Base-by-base conservation (phyloP, 2,113 vertebrate species). In the Heliornis fulica region DNA sequence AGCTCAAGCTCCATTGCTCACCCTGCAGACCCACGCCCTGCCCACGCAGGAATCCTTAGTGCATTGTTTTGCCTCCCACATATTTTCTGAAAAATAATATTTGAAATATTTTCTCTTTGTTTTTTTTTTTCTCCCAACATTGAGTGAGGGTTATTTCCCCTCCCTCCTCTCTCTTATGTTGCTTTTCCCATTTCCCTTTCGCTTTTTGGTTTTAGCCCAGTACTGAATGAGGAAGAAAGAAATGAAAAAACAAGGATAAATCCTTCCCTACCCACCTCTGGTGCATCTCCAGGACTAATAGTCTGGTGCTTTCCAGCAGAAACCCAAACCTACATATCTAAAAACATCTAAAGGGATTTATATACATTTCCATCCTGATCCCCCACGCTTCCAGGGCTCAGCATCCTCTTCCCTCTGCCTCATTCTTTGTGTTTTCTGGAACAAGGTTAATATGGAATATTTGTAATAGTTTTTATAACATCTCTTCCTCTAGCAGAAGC, bases 241-340 rank as follows among this genome's bases (percentile, higher is more conserved):
- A 18, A 51, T 19, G 3, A 3, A 81, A 64, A 36, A 22, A 2
- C 6, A 23, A 0, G 0, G 17, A 10, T 36, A 36, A 66, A 51
- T 13, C 26, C 21, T 57, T 81, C 15, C 5, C 57, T 31, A 7
- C 29, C 25, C 57, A 21, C 10, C 12, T 15, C 17, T n/a, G 15
- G n/a, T 23, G 15, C 46, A 20, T 13, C 34, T 26, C 14, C 17
- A 9, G 21, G 36, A 36, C 51, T 32, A 8, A 36, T 1, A 43
- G 5, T 4, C 51, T 36, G 17, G 4, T 28, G 26, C 26, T 21
- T 81, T 57, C 77, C 36, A 41, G 21, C 20, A 50, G 17, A 36
- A 59, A 77, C 50, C 4, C 25, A 32, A 17, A 32, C 36, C 7
- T 36, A 36, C 26, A 15, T n/a, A n/a, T n/a, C 32, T 22, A 21